phyloP scores from a whole-genome alignment of 1,140 invertebrate species.

The Rhagoletis pomonella region DNA sequence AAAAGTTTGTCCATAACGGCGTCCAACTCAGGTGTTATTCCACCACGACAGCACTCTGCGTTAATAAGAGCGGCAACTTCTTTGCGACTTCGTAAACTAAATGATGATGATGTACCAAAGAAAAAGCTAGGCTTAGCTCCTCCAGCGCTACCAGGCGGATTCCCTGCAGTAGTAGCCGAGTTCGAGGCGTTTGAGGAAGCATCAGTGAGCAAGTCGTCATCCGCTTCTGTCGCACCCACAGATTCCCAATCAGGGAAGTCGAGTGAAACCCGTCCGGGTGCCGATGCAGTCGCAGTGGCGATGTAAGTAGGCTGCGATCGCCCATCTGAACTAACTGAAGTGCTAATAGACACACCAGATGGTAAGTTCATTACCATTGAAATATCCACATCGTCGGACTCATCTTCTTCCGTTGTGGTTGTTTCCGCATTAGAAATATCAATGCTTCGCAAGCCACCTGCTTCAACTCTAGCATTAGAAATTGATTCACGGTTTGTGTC shows the following conservation, averaged over 20 bases:
- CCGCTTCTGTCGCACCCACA: constrained; percentile 24
- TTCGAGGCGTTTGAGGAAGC: constrained; percentile 12
- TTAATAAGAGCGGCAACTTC: constrained; percentile 85
- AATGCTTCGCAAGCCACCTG: background rate
- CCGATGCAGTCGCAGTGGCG: background rate
- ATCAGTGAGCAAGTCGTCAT: constrained; percentile 19
- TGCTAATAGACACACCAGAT: background rate
- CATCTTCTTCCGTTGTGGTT: constrained; percentile 39
- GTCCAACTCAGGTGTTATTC: constrained; percentile 82
- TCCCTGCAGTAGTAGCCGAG: constrained; percentile 39
- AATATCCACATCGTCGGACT: constrained; percentile 61
- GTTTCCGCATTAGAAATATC: constrained; percentile 7
- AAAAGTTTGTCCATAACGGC: constrained; percentile 88
- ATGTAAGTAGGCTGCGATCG: background rate
- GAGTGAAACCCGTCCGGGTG: background rate
- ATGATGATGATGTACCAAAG: constrained; percentile 67
- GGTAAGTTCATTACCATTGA: constrained; percentile 62
- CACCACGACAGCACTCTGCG: constrained; percentile 80
- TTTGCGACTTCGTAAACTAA: constrained; percentile 69
- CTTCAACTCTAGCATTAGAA: background rate
- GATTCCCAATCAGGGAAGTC: constrained; percentile 32
- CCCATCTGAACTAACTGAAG: background rate
- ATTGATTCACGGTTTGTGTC: constrained; percentile 69
- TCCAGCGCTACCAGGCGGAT: constrained; percentile 21
- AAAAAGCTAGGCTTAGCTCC: constrained; percentile 69